These are phyloP conservation scores for Hetaerina americana DNA, from an alignment of 1,140 invertebrate genomes.

Conservation along the genomic window DNA sequence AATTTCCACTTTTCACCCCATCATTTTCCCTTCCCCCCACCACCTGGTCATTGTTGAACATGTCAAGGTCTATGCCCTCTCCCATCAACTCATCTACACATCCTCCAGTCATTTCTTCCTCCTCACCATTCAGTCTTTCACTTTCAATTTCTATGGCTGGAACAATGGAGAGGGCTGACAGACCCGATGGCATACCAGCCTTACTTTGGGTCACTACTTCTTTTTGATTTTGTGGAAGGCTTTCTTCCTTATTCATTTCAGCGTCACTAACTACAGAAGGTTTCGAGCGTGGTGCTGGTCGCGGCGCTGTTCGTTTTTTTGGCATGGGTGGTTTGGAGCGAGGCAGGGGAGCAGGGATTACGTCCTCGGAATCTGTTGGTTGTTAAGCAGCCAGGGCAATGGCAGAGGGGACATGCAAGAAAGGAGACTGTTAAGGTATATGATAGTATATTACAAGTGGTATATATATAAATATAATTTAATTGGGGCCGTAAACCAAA, in stretches of 20 bases:
- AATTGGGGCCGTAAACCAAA: no score
- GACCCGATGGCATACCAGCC: no score
- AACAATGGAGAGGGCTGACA: no score
- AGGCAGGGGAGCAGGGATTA: neutral
- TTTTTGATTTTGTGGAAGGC: neutral
- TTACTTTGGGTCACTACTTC: neutral
- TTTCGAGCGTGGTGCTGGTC: neutral
- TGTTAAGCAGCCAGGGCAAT: neutral
- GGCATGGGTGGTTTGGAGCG: neutral
- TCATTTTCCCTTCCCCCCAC: neutral
- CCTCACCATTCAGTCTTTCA: no score
- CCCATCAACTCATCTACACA: neutral
- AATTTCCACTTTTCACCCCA: no score
- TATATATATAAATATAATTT: no score
- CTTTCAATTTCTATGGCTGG: no score
- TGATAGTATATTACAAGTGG: no score
- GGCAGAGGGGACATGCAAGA: neutral
- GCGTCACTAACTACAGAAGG: neutral
- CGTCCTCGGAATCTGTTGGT: neutral
- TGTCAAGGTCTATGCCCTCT: neutral
- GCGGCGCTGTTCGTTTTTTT: neutral
- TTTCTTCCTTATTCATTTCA: no score
- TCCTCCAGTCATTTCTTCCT: no score
- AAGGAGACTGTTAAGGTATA: no score
- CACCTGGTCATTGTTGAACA: no score